Conservation (phyloP, 2,113 vertebrate genomes). For the Elephantulus edwardii region DNA sequence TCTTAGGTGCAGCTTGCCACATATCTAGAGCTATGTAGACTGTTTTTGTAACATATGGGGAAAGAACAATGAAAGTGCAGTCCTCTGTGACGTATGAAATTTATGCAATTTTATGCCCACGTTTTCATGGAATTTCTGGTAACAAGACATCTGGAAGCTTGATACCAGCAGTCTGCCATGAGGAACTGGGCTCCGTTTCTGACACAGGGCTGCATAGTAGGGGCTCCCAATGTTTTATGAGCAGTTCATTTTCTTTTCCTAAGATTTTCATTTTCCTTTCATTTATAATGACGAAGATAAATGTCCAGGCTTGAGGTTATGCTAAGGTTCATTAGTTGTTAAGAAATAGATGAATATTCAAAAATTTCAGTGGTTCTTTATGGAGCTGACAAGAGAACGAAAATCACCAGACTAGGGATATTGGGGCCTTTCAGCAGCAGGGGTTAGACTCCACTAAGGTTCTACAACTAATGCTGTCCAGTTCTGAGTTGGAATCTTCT, state of each 20-base stretch:
- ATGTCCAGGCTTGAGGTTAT: not conserved
- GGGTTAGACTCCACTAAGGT: not conserved
- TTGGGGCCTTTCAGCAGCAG: not conserved
- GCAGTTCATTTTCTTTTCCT: not conserved
- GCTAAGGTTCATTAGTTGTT: not conserved
- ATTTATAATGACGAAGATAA: not conserved
- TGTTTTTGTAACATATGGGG: constrained; percentile 70
- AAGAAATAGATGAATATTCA: not conserved
- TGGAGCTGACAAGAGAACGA: not conserved
- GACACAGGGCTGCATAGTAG: not conserved
- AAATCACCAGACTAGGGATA: not conserved
- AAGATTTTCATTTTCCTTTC: not conserved
- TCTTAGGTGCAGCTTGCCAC: constrained; percentile 26
- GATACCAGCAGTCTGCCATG: constrained; percentile 61
- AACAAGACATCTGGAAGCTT: constrained; percentile 66
- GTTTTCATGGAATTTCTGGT: constrained; percentile 67
- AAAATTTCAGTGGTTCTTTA: not conserved
- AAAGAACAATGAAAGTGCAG: constrained; percentile 66
- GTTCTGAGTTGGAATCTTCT: not conserved
- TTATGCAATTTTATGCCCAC: constrained; percentile 59
- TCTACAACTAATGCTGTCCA: not conserved
- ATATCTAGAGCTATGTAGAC: constrained; percentile 52
- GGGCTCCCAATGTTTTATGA: not conserved
- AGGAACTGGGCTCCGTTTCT: constrained; percentile 48
- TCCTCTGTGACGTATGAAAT: constrained; percentile 54